Evolutionary conservation across 1,140 invertebrate genomes (phyloP), one percentile per base, ranked within the genome.

Genomic region (Drosophila kepulauana): DNA sequence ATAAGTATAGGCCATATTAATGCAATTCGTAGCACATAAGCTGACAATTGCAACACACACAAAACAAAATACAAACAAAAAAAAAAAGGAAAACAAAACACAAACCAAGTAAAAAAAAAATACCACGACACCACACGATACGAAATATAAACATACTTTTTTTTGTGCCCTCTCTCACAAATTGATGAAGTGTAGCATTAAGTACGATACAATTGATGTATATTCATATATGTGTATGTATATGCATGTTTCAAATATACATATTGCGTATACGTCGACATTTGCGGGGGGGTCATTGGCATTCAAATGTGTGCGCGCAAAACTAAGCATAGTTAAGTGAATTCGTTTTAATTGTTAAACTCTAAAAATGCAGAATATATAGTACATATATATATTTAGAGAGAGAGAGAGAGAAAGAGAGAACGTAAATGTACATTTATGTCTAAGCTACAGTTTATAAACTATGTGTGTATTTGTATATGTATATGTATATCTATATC

Each of bases 1-100:
- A 82, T 81, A 86, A 69, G 77, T 82, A 88, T 84, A 88, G 85
- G 85, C 85, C 85, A 88, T 88, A 88, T 88, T 88, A 79, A 85
- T 89, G 85, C 82, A 82, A 82, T 87, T 87, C 62, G 54, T 87
- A 86, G 68, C 57, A 76, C 49, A 15, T 86, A 86, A 86, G 82
- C 51, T 30, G 41, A 43, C 41, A 43, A 43, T 13, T 43, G 41
- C 41, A 43, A 74, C 81, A 76, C 74, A 71, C 62, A 56, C 46
- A 81, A 54, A 46, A 64, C 63, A 81, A 67, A 75, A 71, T 38
- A 33, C 13, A 25, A 25, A 25, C 20, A 25, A 25, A 25, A 59
- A 75, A 56, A 38, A 30, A 64, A 16, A 35, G 43, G 30, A 65
- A 20, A 65, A 46, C 52, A 48, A 25, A 43, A 52, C 52, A 20